These are phyloP conservation scores for Bicyclus anynana DNA, from an alignment of 1,140 invertebrate genomes.

Conservation along the genomic window DNA sequence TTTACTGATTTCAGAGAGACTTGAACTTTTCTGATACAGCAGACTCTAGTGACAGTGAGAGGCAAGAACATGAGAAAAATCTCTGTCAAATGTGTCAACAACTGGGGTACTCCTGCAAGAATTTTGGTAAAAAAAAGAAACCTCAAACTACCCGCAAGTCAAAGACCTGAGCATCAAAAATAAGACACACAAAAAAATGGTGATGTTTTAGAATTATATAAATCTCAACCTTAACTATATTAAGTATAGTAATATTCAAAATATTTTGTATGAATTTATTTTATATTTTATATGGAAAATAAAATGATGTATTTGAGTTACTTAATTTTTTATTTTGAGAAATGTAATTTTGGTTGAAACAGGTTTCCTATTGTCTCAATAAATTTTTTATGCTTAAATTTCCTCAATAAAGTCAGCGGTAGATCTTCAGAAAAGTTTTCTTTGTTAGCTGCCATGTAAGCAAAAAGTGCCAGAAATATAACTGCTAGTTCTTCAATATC, in stretches of 20 bases:
- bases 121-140: not conserved
- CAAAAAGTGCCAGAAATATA: conserved; percentile 46
- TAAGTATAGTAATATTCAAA: too few relatives aligned
- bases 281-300: not conserved
- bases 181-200: not conserved
- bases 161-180: not conserved
- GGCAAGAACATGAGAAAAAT: conserved; percentile 27
- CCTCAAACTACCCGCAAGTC: not conserved
- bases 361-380: conserved; percentile 31
- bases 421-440: conserved; percentile 35
- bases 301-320: not conserved
- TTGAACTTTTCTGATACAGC: conserved; percentile 19
- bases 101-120: conserved; percentile 30
- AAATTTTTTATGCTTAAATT: conserved; percentile 36
- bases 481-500: conserved; percentile 34
- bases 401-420: conserved; percentile 20
- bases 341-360: conserved; percentile 25
- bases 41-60: conserved; percentile 2
- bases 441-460: conserved; percentile 45
- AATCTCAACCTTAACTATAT: too few relatives aligned
- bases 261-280: too few relatives aligned
- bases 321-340: conserved; percentile 7
- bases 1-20: conserved; percentile 25
- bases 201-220: not conserved
- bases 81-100: conserved; percentile 33